A percentile compares a stretch with the other conserved stretches of the same genome.
phyloP scores from a whole-genome alignment of 2,797 vertebrate genomes.

The Bradypodion ventrale region DNA sequence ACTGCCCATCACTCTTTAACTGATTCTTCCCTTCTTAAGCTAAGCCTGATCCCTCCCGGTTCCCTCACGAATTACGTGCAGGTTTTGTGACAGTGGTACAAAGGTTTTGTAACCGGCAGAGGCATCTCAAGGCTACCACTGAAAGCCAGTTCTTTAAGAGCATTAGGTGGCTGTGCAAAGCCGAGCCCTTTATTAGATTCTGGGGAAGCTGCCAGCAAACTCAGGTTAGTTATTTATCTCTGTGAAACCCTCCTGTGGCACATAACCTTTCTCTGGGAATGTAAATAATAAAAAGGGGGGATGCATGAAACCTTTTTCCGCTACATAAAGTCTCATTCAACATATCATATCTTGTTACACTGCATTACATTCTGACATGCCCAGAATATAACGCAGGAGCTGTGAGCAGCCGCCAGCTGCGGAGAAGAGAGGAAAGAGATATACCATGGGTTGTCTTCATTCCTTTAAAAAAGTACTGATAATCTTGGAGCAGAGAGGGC shows the following conservation, averaged over 20 bases:
- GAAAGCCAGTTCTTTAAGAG: constrained; percentile 21
- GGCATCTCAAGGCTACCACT: not conserved
- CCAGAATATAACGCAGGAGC: constrained; percentile 33
- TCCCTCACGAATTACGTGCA: not conserved
- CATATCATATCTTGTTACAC: constrained; percentile 37
- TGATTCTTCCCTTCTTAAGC: not conserved
- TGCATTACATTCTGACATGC: constrained; percentile 39
- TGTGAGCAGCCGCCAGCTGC: not conserved
- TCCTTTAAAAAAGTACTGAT: not conserved
- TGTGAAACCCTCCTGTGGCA: constrained; percentile 40
- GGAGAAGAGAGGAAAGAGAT: not conserved
- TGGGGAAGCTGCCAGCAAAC: constrained; percentile 47
- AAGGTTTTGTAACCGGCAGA: not conserved
- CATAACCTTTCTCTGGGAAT: constrained; percentile 55
- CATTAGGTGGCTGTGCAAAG: not conserved
- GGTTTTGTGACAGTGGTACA: not conserved
- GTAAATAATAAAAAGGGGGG: constrained; percentile 55
- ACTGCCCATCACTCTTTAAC: too few relatives aligned
- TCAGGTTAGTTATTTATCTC: constrained; percentile 43
- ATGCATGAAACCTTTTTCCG: constrained; percentile 45
- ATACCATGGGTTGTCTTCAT: not conserved
- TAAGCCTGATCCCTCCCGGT: not conserved
- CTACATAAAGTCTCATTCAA: constrained; percentile 54
- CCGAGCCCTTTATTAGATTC: constrained; percentile 7
- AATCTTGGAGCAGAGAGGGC: not conserved